Evolutionary conservation across 2,113 vertebrate genomes (phyloP).

Genomic region (Phasianus colchicus): DNA sequence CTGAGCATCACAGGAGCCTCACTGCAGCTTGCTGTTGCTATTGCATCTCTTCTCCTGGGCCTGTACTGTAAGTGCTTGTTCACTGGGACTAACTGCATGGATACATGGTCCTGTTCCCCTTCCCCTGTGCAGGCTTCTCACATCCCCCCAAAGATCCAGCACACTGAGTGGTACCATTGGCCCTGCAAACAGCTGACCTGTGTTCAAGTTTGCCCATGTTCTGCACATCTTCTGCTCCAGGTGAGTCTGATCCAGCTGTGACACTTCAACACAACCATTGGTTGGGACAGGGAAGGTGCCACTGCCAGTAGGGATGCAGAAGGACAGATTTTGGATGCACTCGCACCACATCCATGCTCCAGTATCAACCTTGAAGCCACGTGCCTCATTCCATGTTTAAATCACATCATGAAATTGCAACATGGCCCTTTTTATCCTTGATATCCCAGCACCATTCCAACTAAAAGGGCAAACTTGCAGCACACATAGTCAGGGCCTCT

Average conservation of each 20-base stretch:
- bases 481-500: not conserved
- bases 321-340: not conserved
- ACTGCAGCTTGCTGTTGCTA: conserved; percentile 60
- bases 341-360: not conserved
- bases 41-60: conserved; percentile 63
- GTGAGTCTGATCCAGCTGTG: conserved; percentile 19
- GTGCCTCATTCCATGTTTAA: not conserved
- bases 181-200: not conserved
- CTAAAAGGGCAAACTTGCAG: not conserved
- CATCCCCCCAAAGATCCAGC: conserved; percentile 34
- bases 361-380: not conserved
- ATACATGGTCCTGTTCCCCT: conserved; percentile 35
- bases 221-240: conserved; percentile 27
- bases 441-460: too few species aligned
- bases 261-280: conserved; percentile 9
- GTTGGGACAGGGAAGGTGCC: fast-evolving
- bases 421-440: not conserved
- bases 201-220: not conserved
- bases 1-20: conserved; percentile 37
- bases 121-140: conserved; percentile 43
- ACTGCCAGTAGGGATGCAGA: not conserved
- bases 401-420: not conserved
- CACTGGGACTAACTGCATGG: conserved; percentile 51
- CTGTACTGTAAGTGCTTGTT: conserved; percentile 52
- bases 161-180: conserved; percentile 36